These are phyloP conservation scores for Hybos culiciformis DNA, from an alignment of 2,888 invertebrate genomes.

Conservation along the genomic window DNA sequence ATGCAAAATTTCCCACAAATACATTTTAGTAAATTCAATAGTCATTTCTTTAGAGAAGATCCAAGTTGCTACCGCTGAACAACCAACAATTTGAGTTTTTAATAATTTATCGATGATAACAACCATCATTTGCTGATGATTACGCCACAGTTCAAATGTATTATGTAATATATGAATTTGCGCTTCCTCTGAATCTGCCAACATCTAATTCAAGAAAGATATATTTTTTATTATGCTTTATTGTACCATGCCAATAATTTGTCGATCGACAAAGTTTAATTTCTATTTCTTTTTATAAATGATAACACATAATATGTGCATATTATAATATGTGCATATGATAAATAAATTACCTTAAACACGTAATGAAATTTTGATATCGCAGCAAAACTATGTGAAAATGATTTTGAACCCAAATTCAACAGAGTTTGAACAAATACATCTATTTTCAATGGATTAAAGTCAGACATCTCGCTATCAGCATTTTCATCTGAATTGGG, in stretches of 20 bases:
- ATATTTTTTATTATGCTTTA: background rate
- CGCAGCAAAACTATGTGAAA: slow-evolving; percentile 97
- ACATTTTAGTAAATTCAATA: slow-evolving; percentile 79
- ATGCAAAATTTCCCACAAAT: slow-evolving; percentile 94
- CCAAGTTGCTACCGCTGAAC: slow-evolving; percentile 95
- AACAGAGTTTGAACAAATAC: slow-evolving; percentile 93
- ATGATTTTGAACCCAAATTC: slow-evolving; percentile 89
- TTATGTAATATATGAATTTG: slow-evolving; percentile 87
- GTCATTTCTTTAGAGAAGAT: slow-evolving; percentile 92
- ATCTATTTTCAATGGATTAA: slow-evolving; percentile 89
- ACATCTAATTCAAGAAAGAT: slow-evolving; percentile 40
- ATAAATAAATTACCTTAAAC: slow-evolving; percentile 51
- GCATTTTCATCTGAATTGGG: slow-evolving; percentile 57
- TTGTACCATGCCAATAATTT: background rate
- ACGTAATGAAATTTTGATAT: slow-evolving; percentile 91
- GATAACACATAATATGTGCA: too few relatives aligned
- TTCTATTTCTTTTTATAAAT: too few relatives aligned
- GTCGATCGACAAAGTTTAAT: slow-evolving; percentile 6
- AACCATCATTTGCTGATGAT: slow-evolving; percentile 94
- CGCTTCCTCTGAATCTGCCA: slow-evolving; percentile 89
- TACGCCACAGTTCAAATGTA: slow-evolving; percentile 89
- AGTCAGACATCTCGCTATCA: slow-evolving; percentile 47
- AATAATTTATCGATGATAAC: slow-evolving; percentile 94
- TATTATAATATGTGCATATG: too few relatives aligned
- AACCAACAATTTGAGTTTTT: slow-evolving; percentile 93